Conservation (phyloP, 1,140 invertebrate species). For the Uloborus diversus region DNA sequence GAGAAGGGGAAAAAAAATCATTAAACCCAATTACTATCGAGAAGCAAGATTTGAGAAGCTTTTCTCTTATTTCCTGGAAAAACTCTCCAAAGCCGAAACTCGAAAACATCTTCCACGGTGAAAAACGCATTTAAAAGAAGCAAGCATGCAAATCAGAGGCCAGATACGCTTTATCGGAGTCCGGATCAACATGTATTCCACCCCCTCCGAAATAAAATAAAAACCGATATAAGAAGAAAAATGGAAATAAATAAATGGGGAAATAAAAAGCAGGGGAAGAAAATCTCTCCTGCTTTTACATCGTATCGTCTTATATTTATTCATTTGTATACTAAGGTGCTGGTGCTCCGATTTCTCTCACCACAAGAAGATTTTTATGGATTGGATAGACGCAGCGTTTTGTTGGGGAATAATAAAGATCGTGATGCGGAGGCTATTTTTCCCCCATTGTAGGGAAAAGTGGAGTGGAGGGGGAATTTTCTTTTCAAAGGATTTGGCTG, state of each 20-base stretch:
- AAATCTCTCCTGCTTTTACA: neutral
- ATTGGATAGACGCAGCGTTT: constrained; percentile 18
- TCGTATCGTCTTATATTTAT: constrained; percentile 46
- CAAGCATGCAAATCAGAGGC: constrained; percentile 24
- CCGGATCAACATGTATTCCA: constrained; percentile 34
- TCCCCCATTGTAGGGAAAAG: neutral
- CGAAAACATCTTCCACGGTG: constrained; percentile 6
- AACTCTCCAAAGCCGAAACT: neutral
- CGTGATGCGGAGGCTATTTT: constrained; percentile 15
- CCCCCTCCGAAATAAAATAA: neutral
- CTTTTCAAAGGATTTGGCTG: constrained; percentile 29
- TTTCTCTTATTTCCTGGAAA: constrained; percentile 1
- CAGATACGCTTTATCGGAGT: constrained; percentile 43
- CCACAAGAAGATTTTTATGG: constrained; percentile 10
- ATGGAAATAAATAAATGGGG: neutral
- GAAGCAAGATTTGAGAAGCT: neutral
- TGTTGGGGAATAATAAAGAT: constrained; percentile 47
- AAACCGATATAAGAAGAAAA: neutral
- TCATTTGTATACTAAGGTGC: constrained; percentile 32
- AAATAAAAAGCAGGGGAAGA: neutral
- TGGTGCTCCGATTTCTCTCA: constrained; percentile 11
- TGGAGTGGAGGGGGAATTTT: neutral
- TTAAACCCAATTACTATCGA: constrained; percentile 43
- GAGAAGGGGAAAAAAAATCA: constrained; percentile 2
- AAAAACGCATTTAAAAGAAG: constrained; percentile 20